These are phyloP conservation scores for Zaprionus gabonicus DNA, from an alignment of 1,140 invertebrate species.

Conservation along the genomic window DNA sequence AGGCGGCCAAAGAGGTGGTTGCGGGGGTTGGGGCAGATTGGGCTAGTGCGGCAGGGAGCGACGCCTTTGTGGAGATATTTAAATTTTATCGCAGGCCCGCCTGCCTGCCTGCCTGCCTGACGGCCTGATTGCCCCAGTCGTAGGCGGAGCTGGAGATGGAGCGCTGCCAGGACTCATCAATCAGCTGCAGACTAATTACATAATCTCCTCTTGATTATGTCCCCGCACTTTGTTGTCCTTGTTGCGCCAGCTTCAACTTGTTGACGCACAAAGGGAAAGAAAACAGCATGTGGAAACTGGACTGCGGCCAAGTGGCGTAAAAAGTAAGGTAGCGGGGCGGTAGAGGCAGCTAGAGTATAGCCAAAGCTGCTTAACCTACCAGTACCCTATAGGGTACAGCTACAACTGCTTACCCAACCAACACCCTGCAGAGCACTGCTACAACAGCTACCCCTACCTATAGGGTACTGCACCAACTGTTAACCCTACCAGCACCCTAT, in stretches of 20 bases:
- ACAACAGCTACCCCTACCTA: too few relatives aligned
- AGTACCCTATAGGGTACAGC: too few relatives aligned
- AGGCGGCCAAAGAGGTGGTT: not conserved
- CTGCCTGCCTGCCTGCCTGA: slow-evolving; percentile 4
- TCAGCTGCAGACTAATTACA: slow-evolving; percentile 84
- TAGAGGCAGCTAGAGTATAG: not conserved
- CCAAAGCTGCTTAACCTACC: too few relatives aligned
- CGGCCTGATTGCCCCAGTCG: slow-evolving; percentile 57
- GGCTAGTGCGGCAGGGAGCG: not conserved
- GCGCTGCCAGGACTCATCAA: slow-evolving; percentile 81
- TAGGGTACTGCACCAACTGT: too few relatives aligned
- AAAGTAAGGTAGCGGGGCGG: not conserved
- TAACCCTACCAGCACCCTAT: too few relatives aligned
- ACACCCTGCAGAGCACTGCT: too few relatives aligned
- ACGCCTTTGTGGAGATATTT: slow-evolving; percentile 65
- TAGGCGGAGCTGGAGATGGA: not conserved
- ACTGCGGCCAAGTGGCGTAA: not conserved
- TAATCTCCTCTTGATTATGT: slow-evolving; percentile 84
- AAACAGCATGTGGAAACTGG: not conserved
- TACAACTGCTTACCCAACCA: too few relatives aligned
- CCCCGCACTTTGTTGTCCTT: slow-evolving; percentile 43
- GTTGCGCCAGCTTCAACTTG: slow-evolving; percentile 23
- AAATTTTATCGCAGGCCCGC: slow-evolving; percentile 76
- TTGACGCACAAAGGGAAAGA: slow-evolving; percentile 15
- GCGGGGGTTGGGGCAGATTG: not conserved